Conservation (phyloP, 2,888 invertebrate genomes). For the Tipula vernalis region DNA sequence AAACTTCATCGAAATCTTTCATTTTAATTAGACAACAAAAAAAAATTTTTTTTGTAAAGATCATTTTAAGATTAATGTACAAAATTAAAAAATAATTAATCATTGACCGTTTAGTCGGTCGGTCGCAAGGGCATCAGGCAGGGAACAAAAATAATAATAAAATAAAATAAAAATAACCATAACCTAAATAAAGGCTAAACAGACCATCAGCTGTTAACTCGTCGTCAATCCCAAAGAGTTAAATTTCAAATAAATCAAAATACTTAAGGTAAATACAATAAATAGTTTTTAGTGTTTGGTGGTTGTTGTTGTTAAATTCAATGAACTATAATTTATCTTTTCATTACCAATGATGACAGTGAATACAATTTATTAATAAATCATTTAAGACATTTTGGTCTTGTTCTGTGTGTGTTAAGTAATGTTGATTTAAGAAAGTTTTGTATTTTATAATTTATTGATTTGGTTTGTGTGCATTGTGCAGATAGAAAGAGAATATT, state of each 20-base stretch:
- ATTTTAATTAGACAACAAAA: background rate
- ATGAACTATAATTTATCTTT: slow-evolving; percentile 4
- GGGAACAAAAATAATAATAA: background rate
- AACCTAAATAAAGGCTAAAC: background rate
- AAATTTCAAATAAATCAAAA: background rate
- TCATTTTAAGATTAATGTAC: background rate
- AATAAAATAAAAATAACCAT: background rate
- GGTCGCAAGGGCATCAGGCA: background rate
- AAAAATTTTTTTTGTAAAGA: background rate
- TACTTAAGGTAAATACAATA: background rate
- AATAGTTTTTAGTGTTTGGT: background rate
- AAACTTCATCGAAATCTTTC: background rate
- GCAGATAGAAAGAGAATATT: background rate
- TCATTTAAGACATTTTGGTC: background rate
- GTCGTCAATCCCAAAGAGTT: background rate
- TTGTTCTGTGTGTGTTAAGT: background rate
- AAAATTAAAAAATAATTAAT: background rate
- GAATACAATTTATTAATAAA: slow-evolving; percentile 4
- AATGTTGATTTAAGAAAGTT: background rate
- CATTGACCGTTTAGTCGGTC: background rate
- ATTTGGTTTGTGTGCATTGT: background rate
- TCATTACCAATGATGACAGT: slow-evolving; percentile 4
- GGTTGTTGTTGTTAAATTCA: background rate
- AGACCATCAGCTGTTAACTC: background rate
- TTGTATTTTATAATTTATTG: background rate